Conservation (phyloP, 2,888 invertebrate species). For the Drosophila robusta region DNA sequence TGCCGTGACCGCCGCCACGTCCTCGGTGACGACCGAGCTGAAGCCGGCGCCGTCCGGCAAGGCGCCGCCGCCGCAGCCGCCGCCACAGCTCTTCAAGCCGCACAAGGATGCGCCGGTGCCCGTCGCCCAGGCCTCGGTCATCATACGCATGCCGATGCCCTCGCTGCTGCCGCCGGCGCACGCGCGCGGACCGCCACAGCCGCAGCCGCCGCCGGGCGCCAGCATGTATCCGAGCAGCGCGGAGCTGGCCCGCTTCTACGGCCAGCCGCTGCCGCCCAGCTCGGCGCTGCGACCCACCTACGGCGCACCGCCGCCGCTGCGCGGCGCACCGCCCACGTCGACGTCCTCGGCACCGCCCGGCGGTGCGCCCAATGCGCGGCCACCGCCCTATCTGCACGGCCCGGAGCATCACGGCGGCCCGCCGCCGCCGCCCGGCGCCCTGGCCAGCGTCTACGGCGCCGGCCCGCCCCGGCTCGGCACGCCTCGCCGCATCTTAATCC, state of each 20-base stretch:
- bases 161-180: slow-evolving; percentile 55
- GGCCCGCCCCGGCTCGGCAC: slow-evolving; percentile 82
- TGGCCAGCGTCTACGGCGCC: slow-evolving; percentile 54
- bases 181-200: slow-evolving; percentile 52
- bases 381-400: slow-evolving; percentile 67
- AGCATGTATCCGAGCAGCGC: slow-evolving; percentile 70
- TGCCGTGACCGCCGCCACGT: slow-evolving; percentile 85
- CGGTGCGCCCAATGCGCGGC: slow-evolving; percentile 49
- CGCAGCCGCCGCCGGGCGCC: slow-evolving; percentile 34
- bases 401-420: slow-evolving; percentile 67
- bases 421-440: slow-evolving; percentile 40
- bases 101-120: slow-evolving; percentile 66
- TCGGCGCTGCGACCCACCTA: slow-evolving; percentile 82
- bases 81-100: slow-evolving; percentile 85
- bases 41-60: slow-evolving; percentile 34
- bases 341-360: slow-evolving; percentile 35
- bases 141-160: slow-evolving; percentile 87
- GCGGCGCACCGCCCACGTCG: slow-evolving; percentile 69
- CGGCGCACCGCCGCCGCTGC: slow-evolving; percentile 84
- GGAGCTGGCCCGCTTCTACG: slow-evolving; percentile 78
- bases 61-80: slow-evolving; percentile 82
- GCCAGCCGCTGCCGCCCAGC: slow-evolving; percentile 65
- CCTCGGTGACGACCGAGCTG: slow-evolving; percentile 27
- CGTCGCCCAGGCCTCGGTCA: slow-evolving; percentile 86
- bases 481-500: slow-evolving; percentile 82